Base-by-base conservation (phyloP, 2,797 vertebrate species). In the Cyclura pinguis region DNA sequence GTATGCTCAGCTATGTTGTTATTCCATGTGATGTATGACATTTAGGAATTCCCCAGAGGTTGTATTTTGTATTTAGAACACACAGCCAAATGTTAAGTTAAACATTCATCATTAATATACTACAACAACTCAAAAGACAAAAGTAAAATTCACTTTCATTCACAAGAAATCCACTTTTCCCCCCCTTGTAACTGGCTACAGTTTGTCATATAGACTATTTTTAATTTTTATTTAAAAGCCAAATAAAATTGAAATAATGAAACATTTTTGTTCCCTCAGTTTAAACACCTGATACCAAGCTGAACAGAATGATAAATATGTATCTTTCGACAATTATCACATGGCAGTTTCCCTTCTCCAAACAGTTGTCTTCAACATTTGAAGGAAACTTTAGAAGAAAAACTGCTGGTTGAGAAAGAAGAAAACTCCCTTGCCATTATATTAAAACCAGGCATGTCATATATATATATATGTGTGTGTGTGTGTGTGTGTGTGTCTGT, bases 351-450 rank as follows among this genome's bases (percentile, higher is more conserved):
- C 91, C 92, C 90, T 95, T 97, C 92, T 94, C 95, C 95, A 96
- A 97, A 96, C 90, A 95, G 95, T 78, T 94, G 94, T 95, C 95
- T 89, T 94, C 91, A 94, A 94, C 86, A 93, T 64, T 93, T 95
- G 96, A 96, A 97, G 94, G 95, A 97, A 92, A 96, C 88, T 94
- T 95, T 96, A 97, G 97, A 97, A 96, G 95, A 97, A 98, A 98
- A 98, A 98, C 98, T 98, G 98, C 98, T 99, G 98, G 98, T 98
- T 98, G 98, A 98, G 97, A 98, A 98, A 98, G 98, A 98, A 92
- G 50, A 87, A 93, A 93, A 7, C 97, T 96, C 96, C 92, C 96
- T 96, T 97, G 95, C 96, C 96, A 94, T 96, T 95, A 95, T 92
- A 95, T 93, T 96, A 96, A 97, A 96, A 96, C 95, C 95, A 97